A percentile compares a stretch with the other conserved stretches of the same genome.
Conservation (phyloP, 2,888 invertebrate genomes). For the Macrosiphum euphorbiae region DNA sequence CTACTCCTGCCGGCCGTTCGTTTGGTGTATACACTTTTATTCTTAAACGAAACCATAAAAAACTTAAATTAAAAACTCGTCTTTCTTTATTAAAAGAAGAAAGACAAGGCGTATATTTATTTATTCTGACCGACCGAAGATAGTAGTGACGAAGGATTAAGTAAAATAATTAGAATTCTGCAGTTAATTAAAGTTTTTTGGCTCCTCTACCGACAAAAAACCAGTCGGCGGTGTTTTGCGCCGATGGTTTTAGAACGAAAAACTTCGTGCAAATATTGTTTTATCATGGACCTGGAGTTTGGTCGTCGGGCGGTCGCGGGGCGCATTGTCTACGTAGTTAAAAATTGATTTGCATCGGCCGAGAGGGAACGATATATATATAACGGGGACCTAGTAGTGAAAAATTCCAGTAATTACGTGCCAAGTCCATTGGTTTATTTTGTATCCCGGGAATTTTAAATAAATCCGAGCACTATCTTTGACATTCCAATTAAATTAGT, state of each 20-base stretch:
- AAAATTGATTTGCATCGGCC: conserved; percentile 21
- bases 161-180: conserved; percentile 57
- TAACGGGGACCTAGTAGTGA: not conserved
- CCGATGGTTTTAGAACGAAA: not conserved
- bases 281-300: conserved; percentile 1
- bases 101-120: conserved; percentile 8
- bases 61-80: conserved; percentile 56
- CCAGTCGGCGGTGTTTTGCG: conserved; percentile 23
- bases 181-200: conserved; percentile 62
- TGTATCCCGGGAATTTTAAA: not conserved
- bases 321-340: not conserved
- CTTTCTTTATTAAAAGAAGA: conserved; percentile 3
- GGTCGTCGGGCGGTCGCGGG: not conserved
- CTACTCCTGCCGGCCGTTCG: not conserved
- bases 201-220: conserved; percentile 47
- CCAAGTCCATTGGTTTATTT: conserved; percentile 32
- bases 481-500: conserved; percentile 50
- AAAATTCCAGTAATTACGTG: conserved; percentile 36
- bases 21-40: not conserved
- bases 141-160: conserved; percentile 57
- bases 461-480: conserved; percentile 32
- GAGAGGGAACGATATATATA: not conserved
- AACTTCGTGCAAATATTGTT: conserved; percentile 55
- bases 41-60: conserved; percentile 26
- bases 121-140: conserved; percentile 55